A percentile compares a stretch with the other conserved stretches of the same genome.
phyloP scores from a whole-genome alignment of 2,113 vertebrate genomes.

The Cariama cristata region DNA sequence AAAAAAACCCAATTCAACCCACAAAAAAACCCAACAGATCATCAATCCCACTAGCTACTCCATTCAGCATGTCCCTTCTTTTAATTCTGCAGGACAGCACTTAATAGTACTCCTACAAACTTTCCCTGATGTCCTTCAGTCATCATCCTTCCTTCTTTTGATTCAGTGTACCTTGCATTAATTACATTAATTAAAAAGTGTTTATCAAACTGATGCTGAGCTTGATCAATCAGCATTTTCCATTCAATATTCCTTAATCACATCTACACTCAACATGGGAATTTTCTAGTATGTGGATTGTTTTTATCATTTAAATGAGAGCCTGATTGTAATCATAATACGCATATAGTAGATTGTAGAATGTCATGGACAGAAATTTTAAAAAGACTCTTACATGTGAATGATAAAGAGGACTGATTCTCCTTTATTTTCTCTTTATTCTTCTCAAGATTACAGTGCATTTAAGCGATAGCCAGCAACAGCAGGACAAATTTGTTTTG shows the following conservation, averaged over 20 bases:
- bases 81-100: neutral
- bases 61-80: neutral
- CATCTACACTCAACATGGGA: neutral
- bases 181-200: neutral
- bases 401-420: neutral
- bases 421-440: neutral
- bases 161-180: neutral
- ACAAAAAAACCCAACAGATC: no score
- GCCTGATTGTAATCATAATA: accelerated
- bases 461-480: neutral
- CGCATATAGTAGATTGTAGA: neutral
- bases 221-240: neutral
- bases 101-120: neutral
- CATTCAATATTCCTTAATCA: neutral
- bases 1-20: no score
- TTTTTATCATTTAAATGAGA: neutral
- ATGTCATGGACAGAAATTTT: neutral
- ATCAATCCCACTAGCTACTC: neutral
- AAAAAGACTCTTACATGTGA: neutral
- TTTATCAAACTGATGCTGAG: neutral
- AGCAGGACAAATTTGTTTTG: neutral
- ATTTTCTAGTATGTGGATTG: neutral
- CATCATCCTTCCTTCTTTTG: neutral
- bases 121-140: neutral
- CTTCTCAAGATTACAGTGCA: neutral